A percentile compares a stretch with the other conserved stretches of the same genome.
These are phyloP conservation scores for Crax fasciolata DNA, from an alignment of 2,797 vertebrate species.

Conservation along the genomic window DNA sequence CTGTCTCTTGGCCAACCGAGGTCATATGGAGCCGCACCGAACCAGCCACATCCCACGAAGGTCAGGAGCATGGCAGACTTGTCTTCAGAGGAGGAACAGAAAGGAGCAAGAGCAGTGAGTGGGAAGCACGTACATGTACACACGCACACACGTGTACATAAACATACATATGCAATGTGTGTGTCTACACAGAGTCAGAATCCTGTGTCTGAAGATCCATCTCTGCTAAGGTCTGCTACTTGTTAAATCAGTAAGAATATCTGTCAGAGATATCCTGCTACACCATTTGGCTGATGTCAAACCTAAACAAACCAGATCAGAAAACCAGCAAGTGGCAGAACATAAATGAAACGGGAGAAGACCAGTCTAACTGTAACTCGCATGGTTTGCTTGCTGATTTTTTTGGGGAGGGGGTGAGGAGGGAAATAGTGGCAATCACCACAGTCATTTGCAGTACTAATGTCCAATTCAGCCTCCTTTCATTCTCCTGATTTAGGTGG, in stretches of 20 bases:
- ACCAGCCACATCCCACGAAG: background rate
- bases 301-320: slow-evolving; percentile 98
- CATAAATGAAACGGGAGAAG: slow-evolving; percentile 87
- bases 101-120: background rate
- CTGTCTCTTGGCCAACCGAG: slow-evolving; percentile 45
- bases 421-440: slow-evolving; percentile 91
- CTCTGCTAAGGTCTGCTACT: slow-evolving; percentile 87
- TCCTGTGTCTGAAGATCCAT: slow-evolving; percentile 84
- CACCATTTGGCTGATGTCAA: slow-evolving; percentile 97
- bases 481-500: slow-evolving; percentile 99
- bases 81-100: background rate
- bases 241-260: slow-evolving; percentile 95
- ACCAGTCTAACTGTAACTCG: slow-evolving; percentile 86
- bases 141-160: too few species aligned
- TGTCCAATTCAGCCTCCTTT: slow-evolving; percentile 99
- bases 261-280: slow-evolving; percentile 92
- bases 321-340: slow-evolving; percentile 93
- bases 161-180: background rate
- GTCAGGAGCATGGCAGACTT: background rate
- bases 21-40: background rate
- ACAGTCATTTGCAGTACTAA: slow-evolving; percentile 99
- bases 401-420: slow-evolving; percentile 84
- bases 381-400: slow-evolving; percentile 86
- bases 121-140: accelerated
- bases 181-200: slow-evolving; percentile 46